Evolutionary conservation across 2,888 invertebrate species (phyloP).

Genomic region (Tachina grossa): DNA sequence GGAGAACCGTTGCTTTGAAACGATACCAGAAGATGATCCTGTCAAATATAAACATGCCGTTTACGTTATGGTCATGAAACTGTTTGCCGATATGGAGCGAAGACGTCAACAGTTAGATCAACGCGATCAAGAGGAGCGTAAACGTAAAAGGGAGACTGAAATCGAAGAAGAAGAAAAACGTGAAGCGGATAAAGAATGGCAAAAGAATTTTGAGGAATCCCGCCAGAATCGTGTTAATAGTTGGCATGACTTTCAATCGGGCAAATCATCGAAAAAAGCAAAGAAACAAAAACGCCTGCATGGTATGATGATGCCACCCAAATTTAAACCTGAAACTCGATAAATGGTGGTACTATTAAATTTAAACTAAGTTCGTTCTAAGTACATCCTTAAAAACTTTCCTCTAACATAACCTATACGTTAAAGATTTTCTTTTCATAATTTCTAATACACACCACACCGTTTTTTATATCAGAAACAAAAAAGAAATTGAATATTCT

Average conservation of each 20-base stretch:
- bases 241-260: slow-evolving; percentile 95
- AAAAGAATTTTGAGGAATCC: slow-evolving; percentile 99
- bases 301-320: slow-evolving; percentile 92
- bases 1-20: slow-evolving; percentile 89
- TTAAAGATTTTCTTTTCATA: slow-evolving; percentile 8
- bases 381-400: slow-evolving; percentile 39
- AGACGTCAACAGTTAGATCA: slow-evolving; percentile 93
- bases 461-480: not conserved
- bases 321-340: slow-evolving; percentile 96
- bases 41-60: slow-evolving; percentile 94
- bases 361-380: slow-evolving; percentile 17
- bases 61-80: slow-evolving; percentile 99
- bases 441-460: not conserved
- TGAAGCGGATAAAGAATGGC: slow-evolving; percentile 97
- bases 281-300: slow-evolving; percentile 92
- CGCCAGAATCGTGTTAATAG: slow-evolving; percentile 95
- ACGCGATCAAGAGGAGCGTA: slow-evolving; percentile 95
- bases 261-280: slow-evolving; percentile 85
- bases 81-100: slow-evolving; percentile 97
- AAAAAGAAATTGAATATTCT: not conserved
- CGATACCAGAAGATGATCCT: slow-evolving; percentile 94
- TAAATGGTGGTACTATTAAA: slow-evolving; percentile 78
- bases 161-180: slow-evolving; percentile 95
- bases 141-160: slow-evolving; percentile 96
- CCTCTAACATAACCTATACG: slow-evolving; percentile 44